Evolutionary conservation across 2,113 vertebrate genomes (phyloP).

Genomic region (Acanthochromis polyacanthus): DNA sequence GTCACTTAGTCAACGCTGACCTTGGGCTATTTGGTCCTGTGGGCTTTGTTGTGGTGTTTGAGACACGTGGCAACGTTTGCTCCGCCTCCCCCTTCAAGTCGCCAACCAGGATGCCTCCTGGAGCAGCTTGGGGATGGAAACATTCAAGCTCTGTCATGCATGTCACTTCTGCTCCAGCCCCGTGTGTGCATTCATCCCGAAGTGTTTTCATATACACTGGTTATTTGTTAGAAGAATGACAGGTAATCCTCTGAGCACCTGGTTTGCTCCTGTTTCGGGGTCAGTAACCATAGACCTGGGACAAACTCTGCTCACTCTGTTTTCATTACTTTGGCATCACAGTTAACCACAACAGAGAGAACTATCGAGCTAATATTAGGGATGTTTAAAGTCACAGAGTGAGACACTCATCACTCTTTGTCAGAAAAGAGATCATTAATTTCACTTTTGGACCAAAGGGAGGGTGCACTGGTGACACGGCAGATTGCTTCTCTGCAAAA

Average conservation of each 20-base stretch:
- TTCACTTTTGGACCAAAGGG: slow-evolving; percentile 33
- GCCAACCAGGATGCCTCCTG: slow-evolving; percentile 29
- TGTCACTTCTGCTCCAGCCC: slow-evolving; percentile 56
- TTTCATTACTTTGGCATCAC: slow-evolving; percentile 55
- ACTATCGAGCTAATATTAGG: slow-evolving; percentile 27
- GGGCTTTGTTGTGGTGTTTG: slow-evolving; percentile 76
- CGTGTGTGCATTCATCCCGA: slow-evolving; percentile 61
- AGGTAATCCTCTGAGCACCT: slow-evolving; percentile 71
- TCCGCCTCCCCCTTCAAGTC: slow-evolving; percentile 43
- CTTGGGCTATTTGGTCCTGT: slow-evolving; percentile 72
- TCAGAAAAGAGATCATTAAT: slow-evolving; percentile 53
- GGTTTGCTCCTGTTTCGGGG: slow-evolving; percentile 66
- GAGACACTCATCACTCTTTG: slow-evolving; percentile 50
- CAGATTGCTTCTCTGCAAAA: slow-evolving; percentile 34
- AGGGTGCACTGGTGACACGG: slow-evolving; percentile 19
- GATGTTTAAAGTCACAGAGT: slow-evolving; percentile 34
- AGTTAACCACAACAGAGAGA: slow-evolving; percentile 51
- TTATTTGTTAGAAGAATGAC: slow-evolving; percentile 70
- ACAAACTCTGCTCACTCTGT: slow-evolving; percentile 38
- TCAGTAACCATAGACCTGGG: slow-evolving; percentile 47
- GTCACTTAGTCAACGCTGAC: slow-evolving; percentile 73
- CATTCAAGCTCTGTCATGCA: slow-evolving; percentile 63
- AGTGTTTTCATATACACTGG: slow-evolving; percentile 60
- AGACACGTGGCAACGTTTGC: slow-evolving; percentile 71
- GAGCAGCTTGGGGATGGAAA: slow-evolving; percentile 57